A percentile compares a stretch with the other conserved stretches of the same genome.
Evolutionary conservation across 92 coral and sea anemone genomes (phyloP).

Genomic region (Epizoanthus illoricatus): DNA sequence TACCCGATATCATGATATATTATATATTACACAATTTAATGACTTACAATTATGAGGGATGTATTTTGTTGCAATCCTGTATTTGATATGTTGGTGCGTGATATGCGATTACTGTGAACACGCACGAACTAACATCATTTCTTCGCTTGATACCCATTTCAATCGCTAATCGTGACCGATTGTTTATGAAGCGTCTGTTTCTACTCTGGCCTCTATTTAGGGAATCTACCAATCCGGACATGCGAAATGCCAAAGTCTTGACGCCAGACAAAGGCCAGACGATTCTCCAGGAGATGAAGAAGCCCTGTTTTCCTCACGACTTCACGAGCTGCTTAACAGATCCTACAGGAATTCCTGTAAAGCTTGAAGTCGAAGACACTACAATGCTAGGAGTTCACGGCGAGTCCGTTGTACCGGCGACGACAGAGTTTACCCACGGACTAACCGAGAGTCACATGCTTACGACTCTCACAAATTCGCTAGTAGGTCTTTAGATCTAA

Average conservation of each 20-base stretch:
- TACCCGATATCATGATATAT: constrained; percentile 54
- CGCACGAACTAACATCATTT: constrained; percentile 40
- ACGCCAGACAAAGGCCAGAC: constrained; percentile 70
- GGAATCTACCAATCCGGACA: constrained; percentile 79
- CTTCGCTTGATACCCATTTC: constrained; percentile 51
- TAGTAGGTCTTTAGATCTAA: constrained; percentile 88
- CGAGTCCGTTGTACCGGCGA: constrained; percentile 71
- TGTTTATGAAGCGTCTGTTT: constrained; percentile 42
- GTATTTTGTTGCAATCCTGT: constrained; percentile 65
- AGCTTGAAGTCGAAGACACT: constrained; percentile 91
- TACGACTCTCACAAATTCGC: constrained; percentile 89
- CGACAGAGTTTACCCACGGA: constrained; percentile 90
- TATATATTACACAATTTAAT: constrained; percentile 68
- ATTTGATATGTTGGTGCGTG: constrained; percentile 68
- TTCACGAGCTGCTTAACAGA: constrained; percentile 77
- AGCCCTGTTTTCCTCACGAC: constrained; percentile 76
- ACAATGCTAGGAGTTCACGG: constrained; percentile 81
- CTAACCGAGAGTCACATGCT: constrained; percentile 94
- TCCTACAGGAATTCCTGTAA: constrained; percentile 74
- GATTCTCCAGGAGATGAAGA: constrained; percentile 74
- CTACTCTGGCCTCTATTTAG: constrained; percentile 47
- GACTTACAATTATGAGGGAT: constrained; percentile 54
- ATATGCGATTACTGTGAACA: constrained; percentile 33
- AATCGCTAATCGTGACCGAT: constrained; percentile 54
- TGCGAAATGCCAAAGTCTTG: constrained; percentile 79